Percentiles rank a stretch among this genome's conserved stretches.
Conservation (phyloP, 2,888 invertebrate species). For the Luperina nickerlii region DNA sequence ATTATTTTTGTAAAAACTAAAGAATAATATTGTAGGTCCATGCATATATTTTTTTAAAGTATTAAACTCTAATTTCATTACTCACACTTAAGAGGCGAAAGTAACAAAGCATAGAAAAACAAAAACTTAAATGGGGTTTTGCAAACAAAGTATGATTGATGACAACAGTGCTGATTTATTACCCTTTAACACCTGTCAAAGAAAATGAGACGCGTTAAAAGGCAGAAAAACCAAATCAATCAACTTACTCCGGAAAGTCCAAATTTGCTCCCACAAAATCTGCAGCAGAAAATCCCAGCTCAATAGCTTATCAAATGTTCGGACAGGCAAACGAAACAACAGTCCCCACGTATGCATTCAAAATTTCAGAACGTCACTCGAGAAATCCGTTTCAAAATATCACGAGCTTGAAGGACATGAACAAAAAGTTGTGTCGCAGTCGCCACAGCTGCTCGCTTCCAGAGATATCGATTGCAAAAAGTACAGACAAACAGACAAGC, state of each 20-base stretch:
- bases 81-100: not conserved
- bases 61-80: not conserved
- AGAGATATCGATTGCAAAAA: slow-evolving; percentile 87
- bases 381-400: slow-evolving; percentile 73
- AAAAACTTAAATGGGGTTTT: not conserved
- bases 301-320: slow-evolving; percentile 38
- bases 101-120: too few species aligned
- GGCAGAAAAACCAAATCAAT: slow-evolving; percentile 18
- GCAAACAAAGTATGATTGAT: slow-evolving; percentile 11
- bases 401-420: slow-evolving; percentile 66
- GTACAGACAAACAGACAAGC: slow-evolving; percentile 78
- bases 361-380: slow-evolving; percentile 46
- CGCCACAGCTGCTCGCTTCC: slow-evolving; percentile 85
- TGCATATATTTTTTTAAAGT: not conserved
- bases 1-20: not conserved
- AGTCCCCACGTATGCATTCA: slow-evolving; percentile 40
- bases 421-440: slow-evolving; percentile 69
- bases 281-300: slow-evolving; percentile 16
- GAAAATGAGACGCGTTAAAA: slow-evolving; percentile 1
- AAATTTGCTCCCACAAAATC: not conserved
- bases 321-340: slow-evolving; percentile 37
- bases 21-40: not conserved
- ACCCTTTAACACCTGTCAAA: slow-evolving; percentile 5
- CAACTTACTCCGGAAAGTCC: not conserved
- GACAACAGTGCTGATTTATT: slow-evolving; percentile 6